Conservation (phyloP, 2,888 invertebrate genomes). For the Philereme vetulata region DNA sequence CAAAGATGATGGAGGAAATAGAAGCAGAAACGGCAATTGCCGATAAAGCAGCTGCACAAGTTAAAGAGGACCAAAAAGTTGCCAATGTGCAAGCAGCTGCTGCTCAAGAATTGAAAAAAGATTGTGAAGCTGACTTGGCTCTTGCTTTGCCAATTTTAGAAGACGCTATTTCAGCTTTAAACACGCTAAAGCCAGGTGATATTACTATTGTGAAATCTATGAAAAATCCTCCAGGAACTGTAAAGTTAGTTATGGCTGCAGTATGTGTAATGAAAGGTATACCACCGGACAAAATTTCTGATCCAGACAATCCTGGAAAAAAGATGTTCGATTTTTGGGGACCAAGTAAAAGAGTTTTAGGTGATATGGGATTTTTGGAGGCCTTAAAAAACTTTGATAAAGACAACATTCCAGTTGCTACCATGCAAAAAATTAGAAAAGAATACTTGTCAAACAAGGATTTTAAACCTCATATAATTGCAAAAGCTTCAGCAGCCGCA, state of each 20-base stretch:
- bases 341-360: conserved; percentile 91
- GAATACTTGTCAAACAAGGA: conserved; percentile 90
- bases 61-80: conserved; percentile 93
- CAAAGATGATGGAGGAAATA: conserved; percentile 90
- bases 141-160: conserved; percentile 93
- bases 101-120: conserved; percentile 92
- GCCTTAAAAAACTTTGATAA: conserved; percentile 91
- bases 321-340: conserved; percentile 93
- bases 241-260: conserved; percentile 94
- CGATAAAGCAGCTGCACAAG: conserved; percentile 90
- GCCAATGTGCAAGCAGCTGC: conserved; percentile 94
- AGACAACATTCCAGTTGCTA: conserved; percentile 89
- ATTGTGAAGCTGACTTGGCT: conserved; percentile 97
- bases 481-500: conserved; percentile 96
- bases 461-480: conserved; percentile 91
- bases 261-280: conserved; percentile 94
- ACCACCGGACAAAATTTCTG: conserved; percentile 89
- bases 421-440: conserved; percentile 89
- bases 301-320: conserved; percentile 86
- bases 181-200: conserved; percentile 93
- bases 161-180: conserved; percentile 89
- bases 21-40: conserved; percentile 90
- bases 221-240: conserved; percentile 93
- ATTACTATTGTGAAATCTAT: conserved; percentile 94
- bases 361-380: conserved; percentile 91